phyloP scores from a whole-genome alignment of 2,888 invertebrate genomes.

The Cactoblastis cactorum region DNA sequence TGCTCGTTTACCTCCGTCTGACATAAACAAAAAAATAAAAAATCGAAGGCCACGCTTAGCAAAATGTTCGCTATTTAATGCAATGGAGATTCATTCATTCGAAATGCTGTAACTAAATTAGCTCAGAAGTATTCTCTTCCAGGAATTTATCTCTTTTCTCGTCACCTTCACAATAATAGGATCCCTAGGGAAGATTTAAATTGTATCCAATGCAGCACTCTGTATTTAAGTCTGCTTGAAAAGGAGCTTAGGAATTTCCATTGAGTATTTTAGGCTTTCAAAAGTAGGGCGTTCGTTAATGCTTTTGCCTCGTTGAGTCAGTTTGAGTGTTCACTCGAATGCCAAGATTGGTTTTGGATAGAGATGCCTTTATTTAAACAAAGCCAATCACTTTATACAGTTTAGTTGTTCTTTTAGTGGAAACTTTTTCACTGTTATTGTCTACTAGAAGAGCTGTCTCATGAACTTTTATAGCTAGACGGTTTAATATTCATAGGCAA shows the following conservation, averaged over 20 bases:
- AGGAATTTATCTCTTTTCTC: slow-evolving; percentile 23
- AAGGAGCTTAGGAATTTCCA: slow-evolving; percentile 20
- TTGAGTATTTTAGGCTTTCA: slow-evolving; percentile 12
- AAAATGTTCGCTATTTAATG: too few species aligned
- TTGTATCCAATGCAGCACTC: slow-evolving; percentile 35
- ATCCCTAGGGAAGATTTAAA: slow-evolving; percentile 65
- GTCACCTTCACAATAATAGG: slow-evolving; percentile 74
- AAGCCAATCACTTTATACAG: not conserved
- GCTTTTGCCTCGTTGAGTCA: not conserved
- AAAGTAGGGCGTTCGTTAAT: slow-evolving; percentile 8
- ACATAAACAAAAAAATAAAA: too few species aligned
- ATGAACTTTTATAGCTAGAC: too few species aligned
- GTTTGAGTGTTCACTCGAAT: not conserved
- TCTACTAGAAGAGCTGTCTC: too few species aligned
- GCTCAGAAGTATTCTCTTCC: not conserved
- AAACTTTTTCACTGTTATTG: not conserved
- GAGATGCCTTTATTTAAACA: not conserved
- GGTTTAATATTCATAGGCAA: too few species aligned
- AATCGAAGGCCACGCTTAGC: too few species aligned
- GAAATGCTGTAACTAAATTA: not conserved
- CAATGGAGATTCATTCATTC: too few species aligned
- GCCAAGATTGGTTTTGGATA: slow-evolving; percentile 1
- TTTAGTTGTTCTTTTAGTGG: not conserved
- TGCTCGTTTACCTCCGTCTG: too few species aligned
- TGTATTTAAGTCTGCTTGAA: slow-evolving; percentile 24